A percentile compares a stretch with the other conserved stretches of the same genome.
phyloP scores from a whole-genome alignment of 2,888 invertebrate genomes.

The Crossocerus cetratus region DNA sequence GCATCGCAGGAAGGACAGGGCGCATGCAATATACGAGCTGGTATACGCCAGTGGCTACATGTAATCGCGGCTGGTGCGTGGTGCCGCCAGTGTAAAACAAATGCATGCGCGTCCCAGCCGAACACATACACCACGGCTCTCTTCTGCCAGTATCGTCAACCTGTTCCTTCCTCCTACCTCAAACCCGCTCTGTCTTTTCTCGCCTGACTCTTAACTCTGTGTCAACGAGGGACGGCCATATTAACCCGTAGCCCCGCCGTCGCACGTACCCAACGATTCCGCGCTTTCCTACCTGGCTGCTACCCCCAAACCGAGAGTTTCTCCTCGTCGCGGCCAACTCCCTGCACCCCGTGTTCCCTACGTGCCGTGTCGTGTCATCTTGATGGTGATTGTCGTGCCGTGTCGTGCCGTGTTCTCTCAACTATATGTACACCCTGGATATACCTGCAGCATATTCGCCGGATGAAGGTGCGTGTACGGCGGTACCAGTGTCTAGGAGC shows the following conservation, averaged over 20 bases:
- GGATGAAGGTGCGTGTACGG: slow-evolving; percentile 59
- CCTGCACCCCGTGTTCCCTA: slow-evolving; percentile 12
- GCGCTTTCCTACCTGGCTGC: slow-evolving; percentile 22
- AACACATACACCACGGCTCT: slow-evolving; percentile 33
- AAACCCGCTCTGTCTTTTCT: slow-evolving; percentile 37
- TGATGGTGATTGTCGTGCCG: slow-evolving; percentile 16
- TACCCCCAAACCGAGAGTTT: slow-evolving; percentile 15
- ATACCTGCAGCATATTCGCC: slow-evolving; percentile 37
- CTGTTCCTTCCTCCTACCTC: slow-evolving; percentile 29
- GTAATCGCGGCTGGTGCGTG: slow-evolving; percentile 54
- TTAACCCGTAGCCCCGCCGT: slow-evolving; percentile 52
- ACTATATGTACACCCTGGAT: slow-evolving; percentile 25
- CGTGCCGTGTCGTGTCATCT: slow-evolving; percentile 17
- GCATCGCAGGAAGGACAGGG: slow-evolving; percentile 30
- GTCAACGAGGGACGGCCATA: slow-evolving; percentile 62
- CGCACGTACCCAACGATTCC: slow-evolving; percentile 28
- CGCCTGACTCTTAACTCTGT: slow-evolving; percentile 53
- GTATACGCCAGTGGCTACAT: slow-evolving; percentile 39
- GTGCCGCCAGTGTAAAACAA: slow-evolving; percentile 51
- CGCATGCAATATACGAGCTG: slow-evolving; percentile 50
- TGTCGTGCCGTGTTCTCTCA: slow-evolving; percentile 19
- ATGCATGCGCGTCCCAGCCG: slow-evolving; percentile 51
- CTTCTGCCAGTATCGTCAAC: slow-evolving; percentile 30
- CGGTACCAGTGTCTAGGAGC: slow-evolving; percentile 48
- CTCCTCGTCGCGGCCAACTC: slow-evolving; percentile 27